Evolutionary conservation across 2,797 vertebrate genomes (phyloP).

Genomic region (Carcharodon carcharias): DNA sequence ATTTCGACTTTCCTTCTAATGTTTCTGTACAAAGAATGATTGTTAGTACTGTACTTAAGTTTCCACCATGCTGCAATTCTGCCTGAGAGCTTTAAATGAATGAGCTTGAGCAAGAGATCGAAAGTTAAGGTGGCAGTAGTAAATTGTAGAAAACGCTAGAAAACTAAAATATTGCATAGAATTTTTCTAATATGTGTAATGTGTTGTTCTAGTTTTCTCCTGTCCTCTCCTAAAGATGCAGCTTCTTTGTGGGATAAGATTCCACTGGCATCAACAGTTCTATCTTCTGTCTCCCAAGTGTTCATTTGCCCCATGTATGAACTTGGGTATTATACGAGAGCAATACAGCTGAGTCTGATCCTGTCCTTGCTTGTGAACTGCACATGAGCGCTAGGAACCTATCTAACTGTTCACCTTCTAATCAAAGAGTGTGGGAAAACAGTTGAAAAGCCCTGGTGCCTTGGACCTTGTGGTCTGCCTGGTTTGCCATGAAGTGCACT

Average conservation of each 20-base stretch:
- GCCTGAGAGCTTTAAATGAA: too few relatives aligned
- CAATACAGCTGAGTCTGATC: too few relatives aligned
- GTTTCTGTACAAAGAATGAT: not conserved
- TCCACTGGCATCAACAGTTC: too few relatives aligned
- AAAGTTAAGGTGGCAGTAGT: not conserved
- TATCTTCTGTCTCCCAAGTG: too few relatives aligned
- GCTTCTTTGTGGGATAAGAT: too few relatives aligned
- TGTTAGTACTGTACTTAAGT: not conserved
- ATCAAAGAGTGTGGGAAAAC: not conserved
- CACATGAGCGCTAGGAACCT: too few relatives aligned
- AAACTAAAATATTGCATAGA: not conserved
- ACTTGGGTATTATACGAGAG: too few relatives aligned
- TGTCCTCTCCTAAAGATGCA: too few relatives aligned
- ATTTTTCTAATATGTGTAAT: not conserved
- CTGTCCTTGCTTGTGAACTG: too few relatives aligned
- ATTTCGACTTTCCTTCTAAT: constrained; percentile 15
- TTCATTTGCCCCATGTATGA: too few relatives aligned
- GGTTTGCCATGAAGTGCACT: not conserved
- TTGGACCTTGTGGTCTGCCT: not conserved
- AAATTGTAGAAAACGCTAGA: too few relatives aligned
- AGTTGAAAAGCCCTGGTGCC: not conserved
- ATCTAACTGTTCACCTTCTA: not conserved
- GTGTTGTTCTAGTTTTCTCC: not conserved
- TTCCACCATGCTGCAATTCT: not conserved
- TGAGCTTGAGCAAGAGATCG: not conserved